Base-by-base conservation (phyloP, 2,113 vertebrate genomes). In the Vicugna pacos region DNA sequence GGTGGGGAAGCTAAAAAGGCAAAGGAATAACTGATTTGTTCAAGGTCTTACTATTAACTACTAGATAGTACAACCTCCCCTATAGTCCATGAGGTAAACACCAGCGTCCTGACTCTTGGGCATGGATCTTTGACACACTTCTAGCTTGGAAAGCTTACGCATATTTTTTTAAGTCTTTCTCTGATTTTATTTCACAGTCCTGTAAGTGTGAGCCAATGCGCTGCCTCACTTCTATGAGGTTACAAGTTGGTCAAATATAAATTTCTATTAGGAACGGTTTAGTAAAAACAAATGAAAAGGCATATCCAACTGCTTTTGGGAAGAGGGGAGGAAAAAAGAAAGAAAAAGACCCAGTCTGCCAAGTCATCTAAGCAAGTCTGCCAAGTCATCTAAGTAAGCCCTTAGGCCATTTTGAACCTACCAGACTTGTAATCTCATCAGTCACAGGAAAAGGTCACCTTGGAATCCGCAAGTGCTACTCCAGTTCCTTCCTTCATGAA, bases 111-210 rank as follows among this genome's bases (percentile, higher is more conserved):
- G 30, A 70, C 46, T 62, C 22, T 24, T 48, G 14, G 26, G 75
- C 62, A 70, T 26, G 83, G 76, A 82, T 62, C 48, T 77, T 64
- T 38, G 32, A 54, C 26, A 85, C 1, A 35, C 16, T 46, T 96
- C 95, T 70, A 93, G 30, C 85, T 48, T 58, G 67, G 73, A 92
- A 89, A 84, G 75, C 30, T n/a, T n/a, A 67, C 6, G 69, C 24
- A 26, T 65, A 35, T 24, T 83, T 90, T 77, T 65, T 17, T 5
- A 70, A 86, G 16, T 42, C 28, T 42, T 16, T 77, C 32, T 84
- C 48, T 46, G 67, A 52, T 64, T 87, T 64, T 50, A 26, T 88
- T 54, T 91, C 65, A 62, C 5, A 76, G 10, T n/a, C 77, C 48
- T 88, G 19, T n/a, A 77, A 88, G 56, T 11, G 19, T 75, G 42